A percentile compares a stretch with the other conserved stretches of the same genome.
These are phyloP conservation scores for Phorcus lineatus DNA, from an alignment of 2,888 invertebrate genomes.

Conservation along the genomic window DNA sequence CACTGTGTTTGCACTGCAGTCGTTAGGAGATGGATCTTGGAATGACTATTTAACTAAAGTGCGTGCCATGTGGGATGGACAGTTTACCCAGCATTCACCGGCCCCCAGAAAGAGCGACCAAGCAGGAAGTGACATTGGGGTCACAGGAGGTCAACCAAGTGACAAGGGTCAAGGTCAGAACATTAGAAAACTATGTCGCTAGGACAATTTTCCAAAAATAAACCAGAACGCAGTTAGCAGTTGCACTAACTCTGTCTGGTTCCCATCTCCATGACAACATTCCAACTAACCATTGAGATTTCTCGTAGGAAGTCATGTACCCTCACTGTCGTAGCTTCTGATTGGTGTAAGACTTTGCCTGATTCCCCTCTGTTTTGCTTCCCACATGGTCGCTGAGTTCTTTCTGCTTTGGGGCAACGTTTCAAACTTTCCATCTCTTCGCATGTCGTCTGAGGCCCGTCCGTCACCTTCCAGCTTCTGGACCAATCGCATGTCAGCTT, in stretches of 20 bases:
- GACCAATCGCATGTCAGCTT: conserved; percentile 20
- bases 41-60: conserved; percentile 70
- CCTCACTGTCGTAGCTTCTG: conserved; percentile 14
- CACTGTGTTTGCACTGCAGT: conserved; percentile 73
- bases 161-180: conserved; percentile 47
- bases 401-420: conserved; percentile 29
- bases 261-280: conserved; percentile 1
- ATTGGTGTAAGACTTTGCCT: conserved; percentile 27
- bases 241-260: conserved; percentile 14
- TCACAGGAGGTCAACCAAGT: conserved; percentile 38
- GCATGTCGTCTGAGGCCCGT: not conserved
- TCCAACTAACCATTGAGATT: conserved; percentile 24
- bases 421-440: conserved; percentile 18
- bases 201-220: not conserved
- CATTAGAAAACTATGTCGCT: conserved; percentile 10
- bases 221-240: conserved; percentile 19
- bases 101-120: conserved; percentile 40
- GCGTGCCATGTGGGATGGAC: conserved; percentile 70
- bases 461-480: not conserved
- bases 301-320: conserved; percentile 19
- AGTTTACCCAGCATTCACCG: conserved; percentile 44
- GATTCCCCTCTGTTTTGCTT: conserved; percentile 35
- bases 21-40: conserved; percentile 63
- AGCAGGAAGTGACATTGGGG: conserved; percentile 45
- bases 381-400: conserved; percentile 24